Conservation (phyloP, 2,888 invertebrate species). For the Melipona beecheii region DNA sequence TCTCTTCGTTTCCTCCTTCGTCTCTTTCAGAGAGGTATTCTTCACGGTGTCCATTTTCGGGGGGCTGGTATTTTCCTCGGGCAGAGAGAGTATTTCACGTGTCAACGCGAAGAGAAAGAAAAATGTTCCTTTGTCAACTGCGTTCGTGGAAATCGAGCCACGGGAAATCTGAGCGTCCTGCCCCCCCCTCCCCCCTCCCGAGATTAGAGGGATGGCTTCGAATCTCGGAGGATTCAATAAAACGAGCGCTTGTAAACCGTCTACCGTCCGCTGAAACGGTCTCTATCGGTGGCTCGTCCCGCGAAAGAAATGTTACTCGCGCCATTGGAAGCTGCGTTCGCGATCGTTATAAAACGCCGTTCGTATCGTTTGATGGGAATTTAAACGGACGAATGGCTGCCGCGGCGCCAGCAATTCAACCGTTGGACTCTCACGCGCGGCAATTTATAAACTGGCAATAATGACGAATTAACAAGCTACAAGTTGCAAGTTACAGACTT, state of each 20-base stretch:
- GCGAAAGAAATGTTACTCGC: neutral
- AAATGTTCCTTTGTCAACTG: slow-evolving; percentile 34
- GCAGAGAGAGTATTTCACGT: slow-evolving; percentile 28
- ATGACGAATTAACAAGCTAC: neutral
- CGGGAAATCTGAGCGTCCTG: slow-evolving; percentile 13
- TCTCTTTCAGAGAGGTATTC: neutral
- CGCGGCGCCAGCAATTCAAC: neutral
- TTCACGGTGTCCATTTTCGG: slow-evolving; percentile 20
- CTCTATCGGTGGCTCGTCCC: neutral
- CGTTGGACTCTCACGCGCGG: neutral
- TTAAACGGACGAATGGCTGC: neutral
- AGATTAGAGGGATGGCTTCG: neutral
- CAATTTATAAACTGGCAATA: neutral
- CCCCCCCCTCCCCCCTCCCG: too few species aligned
- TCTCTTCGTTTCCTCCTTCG: neutral
- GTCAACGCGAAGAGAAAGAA: slow-evolving; percentile 29
- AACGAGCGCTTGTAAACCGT: neutral
- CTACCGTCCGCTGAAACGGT: neutral
- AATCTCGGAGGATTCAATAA: slow-evolving; percentile 11
- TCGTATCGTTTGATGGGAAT: too few species aligned
- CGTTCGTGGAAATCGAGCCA: neutral
- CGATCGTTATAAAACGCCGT: too few species aligned
- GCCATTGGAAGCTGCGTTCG: neutral
- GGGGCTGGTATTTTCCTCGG: slow-evolving; percentile 1
- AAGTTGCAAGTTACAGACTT: neutral